Percentiles rank a stretch among this genome's conserved stretches.
Evolutionary conservation across 2,797 vertebrate species (phyloP).

Genomic region (Tragelaphus oryx): DNA sequence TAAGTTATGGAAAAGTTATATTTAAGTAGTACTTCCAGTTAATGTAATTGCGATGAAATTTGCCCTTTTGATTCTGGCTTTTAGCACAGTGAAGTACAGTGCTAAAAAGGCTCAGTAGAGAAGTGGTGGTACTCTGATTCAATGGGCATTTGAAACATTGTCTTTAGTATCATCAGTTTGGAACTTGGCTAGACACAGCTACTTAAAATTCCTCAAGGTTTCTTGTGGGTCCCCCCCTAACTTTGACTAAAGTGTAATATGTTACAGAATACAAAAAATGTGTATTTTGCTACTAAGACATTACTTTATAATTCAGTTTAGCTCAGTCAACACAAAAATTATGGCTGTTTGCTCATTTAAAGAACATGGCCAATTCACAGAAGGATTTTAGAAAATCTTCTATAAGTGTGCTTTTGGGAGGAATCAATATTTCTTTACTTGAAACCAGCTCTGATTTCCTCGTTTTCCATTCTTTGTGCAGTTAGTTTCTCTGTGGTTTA

Average conservation of each 20-base stretch:
- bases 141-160: background rate
- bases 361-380: constrained; percentile 25
- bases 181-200: background rate
- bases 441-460: constrained; percentile 43
- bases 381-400: constrained; percentile 41
- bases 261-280: constrained; percentile 24
- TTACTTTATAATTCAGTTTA: constrained; percentile 14
- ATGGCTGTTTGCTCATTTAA: constrained; percentile 21
- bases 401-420: constrained; percentile 17
- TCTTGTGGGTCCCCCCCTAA: background rate
- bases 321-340: background rate
- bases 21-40: background rate
- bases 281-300: constrained; percentile 19
- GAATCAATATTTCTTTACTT: constrained; percentile 39
- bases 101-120: background rate
- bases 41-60: constrained; percentile 23
- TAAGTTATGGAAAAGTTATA: background rate
- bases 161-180: background rate
- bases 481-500: constrained; percentile 59
- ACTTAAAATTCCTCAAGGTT: constrained; percentile 1
- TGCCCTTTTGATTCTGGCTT: constrained; percentile 8
- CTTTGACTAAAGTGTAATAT: background rate
- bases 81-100: background rate
- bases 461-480: constrained; percentile 11
- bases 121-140: background rate